These are phyloP conservation scores for Sarcophaga bullata DNA, from an alignment of 1,140 invertebrate species.

Conservation along the genomic window DNA sequence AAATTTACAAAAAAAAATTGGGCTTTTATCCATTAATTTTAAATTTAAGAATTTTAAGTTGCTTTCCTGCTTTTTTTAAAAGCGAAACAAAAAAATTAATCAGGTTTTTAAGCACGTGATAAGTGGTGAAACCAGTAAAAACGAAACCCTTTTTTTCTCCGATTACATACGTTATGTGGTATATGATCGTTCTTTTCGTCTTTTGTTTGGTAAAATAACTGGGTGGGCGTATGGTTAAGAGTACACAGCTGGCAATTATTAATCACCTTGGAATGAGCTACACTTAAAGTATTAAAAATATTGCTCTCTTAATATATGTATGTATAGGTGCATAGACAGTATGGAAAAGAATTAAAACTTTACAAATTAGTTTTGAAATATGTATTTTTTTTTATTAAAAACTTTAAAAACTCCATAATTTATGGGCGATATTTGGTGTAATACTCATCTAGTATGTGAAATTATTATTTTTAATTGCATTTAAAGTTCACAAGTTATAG, in stretches of 20 bases:
- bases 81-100: not conserved
- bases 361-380: too few species aligned
- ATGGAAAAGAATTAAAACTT: too few species aligned
- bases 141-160: not conserved
- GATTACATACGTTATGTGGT: not conserved
- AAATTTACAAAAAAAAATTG: not conserved
- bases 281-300: not conserved
- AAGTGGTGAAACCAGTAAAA: conserved; percentile 19
- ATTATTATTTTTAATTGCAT: too few species aligned
- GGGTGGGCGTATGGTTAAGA: conserved; percentile 7
- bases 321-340: too few species aligned
- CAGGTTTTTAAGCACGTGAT: conserved; percentile 23
- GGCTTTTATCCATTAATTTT: not conserved
- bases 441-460: too few species aligned
- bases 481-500: too few species aligned
- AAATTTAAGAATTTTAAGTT: conserved; percentile 16
- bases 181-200: too few species aligned
- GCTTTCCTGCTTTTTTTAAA: not conserved
- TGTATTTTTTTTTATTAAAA: too few species aligned
- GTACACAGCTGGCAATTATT: conserved; percentile 10
- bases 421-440: too few species aligned
- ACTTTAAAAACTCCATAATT: too few species aligned
- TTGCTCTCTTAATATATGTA: too few species aligned
- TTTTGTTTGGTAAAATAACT: not conserved
- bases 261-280: conserved; percentile 2